A percentile compares a stretch with the other conserved stretches of the same genome.
These are phyloP conservation scores for Centrocercus urophasianus DNA, from an alignment of 2,113 vertebrate species.

Conservation along the genomic window DNA sequence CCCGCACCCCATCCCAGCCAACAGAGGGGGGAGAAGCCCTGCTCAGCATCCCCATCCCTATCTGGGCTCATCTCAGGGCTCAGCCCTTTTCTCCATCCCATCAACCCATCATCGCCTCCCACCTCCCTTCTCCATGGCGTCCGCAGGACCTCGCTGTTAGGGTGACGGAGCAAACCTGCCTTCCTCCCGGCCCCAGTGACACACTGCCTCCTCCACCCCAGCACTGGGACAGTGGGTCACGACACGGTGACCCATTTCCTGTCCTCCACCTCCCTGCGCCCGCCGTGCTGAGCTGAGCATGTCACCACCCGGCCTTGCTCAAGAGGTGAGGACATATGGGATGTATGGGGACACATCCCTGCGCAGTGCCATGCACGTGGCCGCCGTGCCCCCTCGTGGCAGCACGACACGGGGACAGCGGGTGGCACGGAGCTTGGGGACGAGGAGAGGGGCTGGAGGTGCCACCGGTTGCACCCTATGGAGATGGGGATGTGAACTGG, in stretches of 20 bases:
- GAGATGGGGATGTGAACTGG: not conserved
- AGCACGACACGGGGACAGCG: not conserved
- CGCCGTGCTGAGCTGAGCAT: not conserved
- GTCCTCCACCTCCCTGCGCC: not conserved
- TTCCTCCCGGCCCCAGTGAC: not conserved
- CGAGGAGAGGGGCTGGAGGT: not conserved
- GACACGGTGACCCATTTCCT: conserved; percentile 14
- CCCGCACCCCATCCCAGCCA: not conserved
- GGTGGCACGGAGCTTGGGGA: not conserved
- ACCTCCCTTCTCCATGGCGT: not conserved
- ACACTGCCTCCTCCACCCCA: not conserved
- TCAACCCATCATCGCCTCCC: not conserved
- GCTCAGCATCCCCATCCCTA: not conserved
- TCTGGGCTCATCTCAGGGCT: not conserved
- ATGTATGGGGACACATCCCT: not conserved
- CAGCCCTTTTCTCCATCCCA: not conserved
- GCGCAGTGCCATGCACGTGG: not conserved
- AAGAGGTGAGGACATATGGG: not conserved
- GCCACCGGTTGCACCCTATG: not conserved
- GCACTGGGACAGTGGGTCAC: conserved; percentile 27
- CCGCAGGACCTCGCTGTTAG: not conserved
- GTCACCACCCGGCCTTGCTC: not conserved
- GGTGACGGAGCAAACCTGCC: not conserved
- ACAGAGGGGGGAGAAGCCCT: not conserved
- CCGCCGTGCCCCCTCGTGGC: conserved; percentile 66